Base-by-base conservation (phyloP, 1,140 invertebrate species). In the Dryas iulia region DNA sequence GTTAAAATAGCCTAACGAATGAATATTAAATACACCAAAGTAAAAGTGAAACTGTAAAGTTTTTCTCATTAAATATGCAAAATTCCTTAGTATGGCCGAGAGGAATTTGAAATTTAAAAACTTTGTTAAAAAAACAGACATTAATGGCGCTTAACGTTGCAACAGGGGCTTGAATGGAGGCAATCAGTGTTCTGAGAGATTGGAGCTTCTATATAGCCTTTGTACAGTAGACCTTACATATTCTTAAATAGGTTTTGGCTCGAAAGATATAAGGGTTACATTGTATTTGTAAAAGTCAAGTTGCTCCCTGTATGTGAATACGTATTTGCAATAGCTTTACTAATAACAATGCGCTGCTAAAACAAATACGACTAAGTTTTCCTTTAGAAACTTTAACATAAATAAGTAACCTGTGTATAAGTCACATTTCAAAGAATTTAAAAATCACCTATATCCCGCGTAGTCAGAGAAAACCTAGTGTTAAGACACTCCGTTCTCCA, bases 151-250 rank as follows among this genome's bases (percentile, higher is more conserved):
- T 69, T 73, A 66, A 73, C 30, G 59, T 33, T 70, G 68, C 65
- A 73, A 73, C 61, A 23, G 33, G 53, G 39, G 59, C 30, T 31
- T 72, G 69, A 75, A 75, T 72, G 67, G 63, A 71, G 57, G 73
- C 73, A 72, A 75, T 75, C 73, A 72, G 73, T 61, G 58, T 60
- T 64, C 63, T 60, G 72, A 70, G 33, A 70, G 68, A 73, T 70
- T 53, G 57, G 31, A 57, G 31, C 30, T 59, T 69, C 57, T 66
- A 56, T 59, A 59, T 57, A 25, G 58, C 12, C 2, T 39, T 47
- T 47, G 30, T 61, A 61, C 35, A 47, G 35, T 61, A 24, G 59
- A 39, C 35, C 33, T 18, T 28, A 61, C 14, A 47, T 26, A 47
- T 26, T 47, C 59, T 26, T 61, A 8, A 3, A 25, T 61, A 47